Percentiles rank a stretch among this genome's conserved stretches.
These are phyloP conservation scores for Pemphredon lugubris DNA, from an alignment of 2,888 invertebrate species.

Conservation along the genomic window DNA sequence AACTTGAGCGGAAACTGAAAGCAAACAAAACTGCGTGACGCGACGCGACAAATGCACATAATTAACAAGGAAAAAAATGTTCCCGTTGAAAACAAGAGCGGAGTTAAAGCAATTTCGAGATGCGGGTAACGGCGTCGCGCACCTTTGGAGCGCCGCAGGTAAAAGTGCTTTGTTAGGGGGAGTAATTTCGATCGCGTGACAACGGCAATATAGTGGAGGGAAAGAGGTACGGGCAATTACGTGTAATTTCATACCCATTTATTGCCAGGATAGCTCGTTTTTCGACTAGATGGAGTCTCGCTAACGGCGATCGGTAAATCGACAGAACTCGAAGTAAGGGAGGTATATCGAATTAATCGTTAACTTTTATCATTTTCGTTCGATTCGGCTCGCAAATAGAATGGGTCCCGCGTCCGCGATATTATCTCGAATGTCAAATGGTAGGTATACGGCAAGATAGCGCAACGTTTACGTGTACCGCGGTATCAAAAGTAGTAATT, in stretches of 20 bases:
- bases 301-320: constrained; percentile 40
- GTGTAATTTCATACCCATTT: constrained; percentile 71
- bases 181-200: constrained; percentile 78
- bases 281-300: constrained; percentile 56
- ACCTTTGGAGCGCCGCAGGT: constrained; percentile 53
- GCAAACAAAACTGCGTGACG: too few relatives aligned
- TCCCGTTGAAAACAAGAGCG: too few relatives aligned
- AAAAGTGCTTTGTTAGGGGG: constrained; percentile 66
- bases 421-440: constrained; percentile 8
- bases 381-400: constrained; percentile 25
- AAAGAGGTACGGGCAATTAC: constrained; percentile 61
- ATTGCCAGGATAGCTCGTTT: constrained; percentile 60
- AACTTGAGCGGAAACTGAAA: too few relatives aligned
- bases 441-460: background rate
- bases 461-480: background rate
- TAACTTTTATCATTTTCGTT: constrained; percentile 1
- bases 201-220: constrained; percentile 61
- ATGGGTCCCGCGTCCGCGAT: constrained; percentile 10
- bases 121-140: constrained; percentile 48
- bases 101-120: too few relatives aligned
- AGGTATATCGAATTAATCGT: constrained; percentile 32
- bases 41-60: too few relatives aligned
- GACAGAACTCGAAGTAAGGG: constrained; percentile 26
- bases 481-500: background rate
- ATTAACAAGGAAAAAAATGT: constrained; percentile 22